Percentiles rank a stretch among this genome's conserved stretches.
Conservation (phyloP, 1,140 invertebrate species). For the Drosophila repletoides region DNA sequence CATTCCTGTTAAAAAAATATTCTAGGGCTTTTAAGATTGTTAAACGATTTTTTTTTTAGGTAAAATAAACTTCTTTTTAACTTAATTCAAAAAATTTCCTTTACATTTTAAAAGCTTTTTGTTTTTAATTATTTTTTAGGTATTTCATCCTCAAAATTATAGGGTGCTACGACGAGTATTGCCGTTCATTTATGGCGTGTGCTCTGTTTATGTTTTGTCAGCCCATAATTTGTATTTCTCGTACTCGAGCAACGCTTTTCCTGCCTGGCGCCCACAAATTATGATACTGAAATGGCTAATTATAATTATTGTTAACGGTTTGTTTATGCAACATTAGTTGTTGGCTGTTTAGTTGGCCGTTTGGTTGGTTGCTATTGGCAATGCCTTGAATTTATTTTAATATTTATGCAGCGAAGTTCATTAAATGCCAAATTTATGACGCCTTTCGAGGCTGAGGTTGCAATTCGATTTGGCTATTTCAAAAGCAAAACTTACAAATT, state of each 20-base stretch:
- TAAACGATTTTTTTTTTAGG: too few species aligned
- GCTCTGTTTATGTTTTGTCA: conserved; percentile 69
- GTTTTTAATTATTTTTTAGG: too few species aligned
- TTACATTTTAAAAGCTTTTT: too few species aligned
- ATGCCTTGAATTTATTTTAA: conserved; percentile 75
- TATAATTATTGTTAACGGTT: conserved; percentile 80
- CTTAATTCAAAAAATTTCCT: too few species aligned
- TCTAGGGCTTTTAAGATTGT: too few species aligned
- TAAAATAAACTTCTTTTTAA: too few species aligned
- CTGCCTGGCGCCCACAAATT: conserved; percentile 65
- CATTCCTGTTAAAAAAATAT: too few species aligned
- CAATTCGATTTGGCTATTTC: conserved; percentile 44
- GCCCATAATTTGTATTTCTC: conserved; percentile 62
- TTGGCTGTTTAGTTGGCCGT: conserved; percentile 57
- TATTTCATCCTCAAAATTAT: too few species aligned
- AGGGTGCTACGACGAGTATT: conserved; percentile 1
- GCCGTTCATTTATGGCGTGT: not conserved
- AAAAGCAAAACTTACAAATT: conserved; percentile 59
- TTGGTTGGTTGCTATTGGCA: conserved; percentile 42
- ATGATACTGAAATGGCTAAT: conserved; percentile 71
- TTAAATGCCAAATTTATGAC: conserved; percentile 70
- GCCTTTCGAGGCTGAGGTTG: conserved; percentile 53
- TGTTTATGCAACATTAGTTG: conserved; percentile 71
- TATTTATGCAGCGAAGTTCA: conserved; percentile 77
- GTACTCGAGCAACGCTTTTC: conserved; percentile 52